These are phyloP conservation scores for Brachirus orientalis DNA, from an alignment of 2,113 vertebrate genomes.

Conservation along the genomic window DNA sequence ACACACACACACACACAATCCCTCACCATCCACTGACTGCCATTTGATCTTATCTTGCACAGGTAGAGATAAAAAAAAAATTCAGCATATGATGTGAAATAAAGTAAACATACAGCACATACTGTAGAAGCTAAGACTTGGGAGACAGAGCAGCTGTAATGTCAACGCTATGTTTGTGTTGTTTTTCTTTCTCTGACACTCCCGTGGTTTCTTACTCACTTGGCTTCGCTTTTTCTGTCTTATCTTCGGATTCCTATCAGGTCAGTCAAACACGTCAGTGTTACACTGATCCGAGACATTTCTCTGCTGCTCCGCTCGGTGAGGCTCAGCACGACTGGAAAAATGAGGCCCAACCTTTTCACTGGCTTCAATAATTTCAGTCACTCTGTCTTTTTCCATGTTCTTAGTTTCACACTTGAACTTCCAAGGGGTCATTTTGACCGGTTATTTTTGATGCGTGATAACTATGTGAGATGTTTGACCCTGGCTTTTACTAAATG, in stretches of 20 bases:
- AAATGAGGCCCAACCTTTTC: constrained; percentile 45
- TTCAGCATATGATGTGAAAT: neutral
- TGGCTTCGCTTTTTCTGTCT: constrained; percentile 30
- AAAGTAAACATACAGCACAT: neutral
- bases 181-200: constrained; percentile 37
- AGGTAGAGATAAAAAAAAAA: constrained; percentile 18
- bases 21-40: constrained; percentile 42
- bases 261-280: constrained; percentile 65
- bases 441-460: no score
- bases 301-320: constrained; percentile 38
- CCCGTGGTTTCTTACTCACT: constrained; percentile 39
- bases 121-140: neutral
- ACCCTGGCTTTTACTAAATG: no score
- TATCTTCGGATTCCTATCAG: constrained; percentile 69
- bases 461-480: no score
- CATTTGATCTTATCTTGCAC: constrained; percentile 42
- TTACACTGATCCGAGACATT: constrained; percentile 61
- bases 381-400: neutral
- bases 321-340: constrained; percentile 37
- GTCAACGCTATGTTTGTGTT: constrained; percentile 26
- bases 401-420: no score
- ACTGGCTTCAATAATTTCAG: constrained; percentile 36
- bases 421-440: no score
- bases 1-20: constrained; percentile 30
- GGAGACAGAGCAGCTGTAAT: neutral